Evolutionary conservation across 2,113 vertebrate species (phyloP).

Genomic region (Gallinago jamesoni): DNA sequence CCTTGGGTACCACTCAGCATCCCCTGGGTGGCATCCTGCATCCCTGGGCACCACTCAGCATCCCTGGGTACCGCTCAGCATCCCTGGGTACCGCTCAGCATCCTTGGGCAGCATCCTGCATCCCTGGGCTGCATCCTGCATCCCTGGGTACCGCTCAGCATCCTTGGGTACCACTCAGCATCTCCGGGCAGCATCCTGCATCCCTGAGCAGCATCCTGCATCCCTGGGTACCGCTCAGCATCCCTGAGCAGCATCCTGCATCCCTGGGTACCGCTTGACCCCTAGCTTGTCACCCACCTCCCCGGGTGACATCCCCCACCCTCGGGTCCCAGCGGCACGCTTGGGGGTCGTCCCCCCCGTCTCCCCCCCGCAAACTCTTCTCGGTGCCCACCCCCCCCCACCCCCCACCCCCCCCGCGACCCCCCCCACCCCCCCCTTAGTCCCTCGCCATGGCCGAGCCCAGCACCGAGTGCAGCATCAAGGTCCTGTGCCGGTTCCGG

Average conservation of each 20-base stretch:
- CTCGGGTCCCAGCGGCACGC: too few species aligned
- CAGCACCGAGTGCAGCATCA: constrained; percentile 91
- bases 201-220: too few species aligned
- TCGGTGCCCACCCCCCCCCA: too few species aligned
- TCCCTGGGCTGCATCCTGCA: too few species aligned
- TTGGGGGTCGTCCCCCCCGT: too few species aligned
- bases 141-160: too few species aligned
- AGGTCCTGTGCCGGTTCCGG: constrained; percentile 92
- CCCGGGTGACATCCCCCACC: background rate
- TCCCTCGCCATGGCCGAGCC: constrained; percentile 82
- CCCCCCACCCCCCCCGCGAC: background rate
- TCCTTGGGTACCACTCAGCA: too few species aligned
- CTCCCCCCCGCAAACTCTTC: background rate
- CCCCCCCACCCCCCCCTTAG: background rate
- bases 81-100: background rate
- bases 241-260: too few species aligned
- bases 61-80: background rate
- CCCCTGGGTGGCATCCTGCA: background rate
- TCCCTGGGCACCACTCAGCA: background rate
- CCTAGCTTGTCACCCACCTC: too few species aligned
- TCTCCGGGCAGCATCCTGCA: too few species aligned
- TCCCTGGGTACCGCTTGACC: too few species aligned
- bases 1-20: background rate
- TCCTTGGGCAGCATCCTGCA: background rate
- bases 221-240: too few species aligned